phyloP scores from a whole-genome alignment of 1,140 invertebrate genomes.

The Zaprionus nigranus region DNA sequence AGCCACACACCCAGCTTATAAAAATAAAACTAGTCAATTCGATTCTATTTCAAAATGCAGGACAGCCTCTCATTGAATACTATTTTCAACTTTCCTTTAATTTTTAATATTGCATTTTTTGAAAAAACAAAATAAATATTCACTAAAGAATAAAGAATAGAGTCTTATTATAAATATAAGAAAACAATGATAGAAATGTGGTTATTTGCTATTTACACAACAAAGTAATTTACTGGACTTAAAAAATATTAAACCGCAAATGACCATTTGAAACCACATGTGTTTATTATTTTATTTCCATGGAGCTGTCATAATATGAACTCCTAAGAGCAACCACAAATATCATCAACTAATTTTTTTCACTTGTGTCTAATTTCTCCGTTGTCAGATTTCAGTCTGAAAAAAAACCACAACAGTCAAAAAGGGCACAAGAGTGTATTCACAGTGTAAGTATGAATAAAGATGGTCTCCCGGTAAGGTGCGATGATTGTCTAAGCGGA shows the following conservation, averaged over 20 bases:
- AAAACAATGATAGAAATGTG: not conserved
- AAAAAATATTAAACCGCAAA: constrained; percentile 28
- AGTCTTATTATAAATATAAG: not conserved
- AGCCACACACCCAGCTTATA: not conserved
- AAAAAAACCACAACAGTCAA: constrained; percentile 39
- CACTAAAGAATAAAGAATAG: not conserved
- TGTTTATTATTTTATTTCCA: too few species aligned
- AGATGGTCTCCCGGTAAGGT: constrained; percentile 48
- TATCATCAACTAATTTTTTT: constrained; percentile 52
- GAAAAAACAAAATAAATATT: not conserved
- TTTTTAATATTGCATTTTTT: not conserved
- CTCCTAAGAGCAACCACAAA: constrained; percentile 64
- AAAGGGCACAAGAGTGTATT: constrained; percentile 37
- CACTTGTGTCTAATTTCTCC: constrained; percentile 66
- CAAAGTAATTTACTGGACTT: constrained; percentile 35
- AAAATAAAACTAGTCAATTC: too few species aligned
- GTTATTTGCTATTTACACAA: constrained; percentile 58
- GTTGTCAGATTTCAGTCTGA: constrained; percentile 24
- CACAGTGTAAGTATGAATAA: constrained; percentile 65
- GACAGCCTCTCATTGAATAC: too few species aligned
- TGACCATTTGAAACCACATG: too few species aligned
- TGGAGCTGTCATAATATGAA: constrained; percentile 40
- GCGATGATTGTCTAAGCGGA: constrained; percentile 35
- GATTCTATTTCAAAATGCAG: too few species aligned
- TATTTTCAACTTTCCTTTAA: not conserved